A percentile compares a stretch with the other conserved stretches of the same genome.
These are phyloP conservation scores for Gnathonemus longibarbis DNA, from an alignment of 2,113 vertebrate species.

Conservation along the genomic window DNA sequence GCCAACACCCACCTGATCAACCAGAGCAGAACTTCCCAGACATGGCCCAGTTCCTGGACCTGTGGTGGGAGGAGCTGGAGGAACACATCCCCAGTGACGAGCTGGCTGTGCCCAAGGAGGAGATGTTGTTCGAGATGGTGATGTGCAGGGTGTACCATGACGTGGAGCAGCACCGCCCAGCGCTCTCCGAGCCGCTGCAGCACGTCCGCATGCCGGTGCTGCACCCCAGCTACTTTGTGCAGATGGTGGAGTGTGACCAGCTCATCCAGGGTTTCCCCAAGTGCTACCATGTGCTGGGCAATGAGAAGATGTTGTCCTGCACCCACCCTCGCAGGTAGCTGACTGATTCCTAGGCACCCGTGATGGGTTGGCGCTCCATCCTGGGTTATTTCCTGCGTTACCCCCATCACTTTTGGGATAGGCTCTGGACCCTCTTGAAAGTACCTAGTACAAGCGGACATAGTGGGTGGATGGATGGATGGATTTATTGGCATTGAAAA, in stretches of 20 bases:
- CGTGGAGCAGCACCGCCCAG: slow-evolving; percentile 58
- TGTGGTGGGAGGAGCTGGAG: no score
- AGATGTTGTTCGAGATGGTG: slow-evolving; percentile 88
- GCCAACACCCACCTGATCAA: slow-evolving; percentile 87
- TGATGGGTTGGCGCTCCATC: not conserved
- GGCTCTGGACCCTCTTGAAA: not conserved
- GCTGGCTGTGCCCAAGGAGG: slow-evolving; percentile 81
- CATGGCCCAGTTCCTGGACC: slow-evolving; percentile 76
- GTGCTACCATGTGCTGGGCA: slow-evolving; percentile 97
- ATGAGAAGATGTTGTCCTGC: slow-evolving; percentile 97
- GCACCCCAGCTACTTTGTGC: slow-evolving; percentile 96
- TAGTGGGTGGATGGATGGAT: not conserved
- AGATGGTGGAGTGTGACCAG: slow-evolving; percentile 91
- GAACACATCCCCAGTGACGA: slow-evolving; percentile 72
- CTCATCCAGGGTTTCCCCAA: slow-evolving; percentile 88
- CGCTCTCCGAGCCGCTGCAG: slow-evolving; percentile 80
- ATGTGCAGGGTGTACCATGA: slow-evolving; percentile 92
- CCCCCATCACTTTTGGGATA: not conserved
- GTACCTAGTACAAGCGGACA: not conserved
- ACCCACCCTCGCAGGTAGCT: slow-evolving; percentile 86
- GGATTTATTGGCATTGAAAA: not conserved
- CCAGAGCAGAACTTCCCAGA: slow-evolving; percentile 78
- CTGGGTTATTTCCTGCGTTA: not conserved
- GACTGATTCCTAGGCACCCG: not conserved
- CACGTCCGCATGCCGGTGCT: slow-evolving; percentile 86